Evolutionary conservation across 2,113 vertebrate species (phyloP).

Genomic region (Thymallus thymallus): DNA sequence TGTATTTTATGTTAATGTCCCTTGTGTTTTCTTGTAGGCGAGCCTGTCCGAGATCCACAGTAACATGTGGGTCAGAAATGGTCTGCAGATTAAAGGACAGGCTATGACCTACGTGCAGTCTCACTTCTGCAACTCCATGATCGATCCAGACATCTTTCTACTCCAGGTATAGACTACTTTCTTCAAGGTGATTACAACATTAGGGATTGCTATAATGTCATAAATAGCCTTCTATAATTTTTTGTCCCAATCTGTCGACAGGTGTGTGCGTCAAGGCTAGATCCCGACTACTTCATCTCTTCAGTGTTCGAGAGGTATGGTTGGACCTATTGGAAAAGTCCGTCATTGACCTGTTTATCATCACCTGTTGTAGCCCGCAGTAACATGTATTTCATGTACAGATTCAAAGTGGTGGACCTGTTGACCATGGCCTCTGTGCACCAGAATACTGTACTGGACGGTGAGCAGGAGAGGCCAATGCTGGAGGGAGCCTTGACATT

Average conservation of each 20-base stretch:
- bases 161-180: conserved; percentile 72
- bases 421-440: conserved; percentile 98
- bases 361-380: neutral
- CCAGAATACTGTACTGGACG: conserved; percentile 92
- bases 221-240: neutral
- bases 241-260: conserved; percentile 42
- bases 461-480: conserved; percentile 96
- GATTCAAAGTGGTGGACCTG: conserved; percentile 98
- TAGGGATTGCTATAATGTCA: neutral
- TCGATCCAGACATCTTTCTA: conserved; percentile 96
- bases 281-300: conserved; percentile 99
- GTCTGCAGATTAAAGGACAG: conserved; percentile 98
- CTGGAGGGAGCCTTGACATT: conserved; percentile 96
- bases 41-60: conserved; percentile 97
- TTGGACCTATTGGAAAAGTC: too few species aligned
- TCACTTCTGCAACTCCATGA: conserved; percentile 99
- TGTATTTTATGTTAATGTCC: neutral
- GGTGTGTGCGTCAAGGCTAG: conserved; percentile 97
- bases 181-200: neutral
- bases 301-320: conserved; percentile 96
- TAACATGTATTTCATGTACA: conserved; percentile 44
- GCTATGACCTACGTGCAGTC: conserved; percentile 99
- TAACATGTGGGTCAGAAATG: conserved; percentile 99
- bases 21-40: conserved; percentile 72
- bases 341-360: neutral